These are phyloP conservation scores for Lomographa bimaculata DNA, from an alignment of 2,888 invertebrate species.

Conservation along the genomic window DNA sequence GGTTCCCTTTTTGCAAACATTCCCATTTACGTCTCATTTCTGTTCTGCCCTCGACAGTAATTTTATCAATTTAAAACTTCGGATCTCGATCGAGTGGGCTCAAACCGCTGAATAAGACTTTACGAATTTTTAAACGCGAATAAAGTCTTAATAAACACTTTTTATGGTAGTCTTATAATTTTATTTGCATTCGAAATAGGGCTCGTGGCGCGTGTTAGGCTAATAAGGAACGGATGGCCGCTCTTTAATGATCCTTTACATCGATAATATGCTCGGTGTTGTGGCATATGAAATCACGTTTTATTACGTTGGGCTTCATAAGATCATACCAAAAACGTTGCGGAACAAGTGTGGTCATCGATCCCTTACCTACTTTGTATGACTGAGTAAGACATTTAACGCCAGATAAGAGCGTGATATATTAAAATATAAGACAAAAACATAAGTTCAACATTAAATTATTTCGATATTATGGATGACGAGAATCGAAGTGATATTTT, in stretches of 20 bases:
- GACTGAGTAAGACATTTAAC: slow-evolving; percentile 26
- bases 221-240: slow-evolving; percentile 75
- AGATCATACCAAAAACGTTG: slow-evolving; percentile 52
- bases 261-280: slow-evolving; percentile 61
- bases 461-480: slow-evolving; percentile 12
- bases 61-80: slow-evolving; percentile 75
- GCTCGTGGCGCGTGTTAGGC: slow-evolving; percentile 70
- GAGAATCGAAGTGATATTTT: slow-evolving; percentile 18
- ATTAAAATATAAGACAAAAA: slow-evolving; percentile 12
- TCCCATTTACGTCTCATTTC: slow-evolving; percentile 76
- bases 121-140: slow-evolving; percentile 76
- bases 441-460: too few species aligned
- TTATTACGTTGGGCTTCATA: slow-evolving; percentile 57
- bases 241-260: slow-evolving; percentile 65
- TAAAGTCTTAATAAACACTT: slow-evolving; percentile 79
- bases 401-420: slow-evolving; percentile 26
- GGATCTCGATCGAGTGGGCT: slow-evolving; percentile 61
- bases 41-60: slow-evolving; percentile 59
- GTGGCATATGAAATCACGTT: slow-evolving; percentile 63
- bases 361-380: slow-evolving; percentile 34
- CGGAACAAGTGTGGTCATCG: slow-evolving; percentile 45
- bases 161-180: slow-evolving; percentile 76
- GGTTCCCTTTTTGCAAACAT: slow-evolving; percentile 63
- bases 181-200: slow-evolving; percentile 77
- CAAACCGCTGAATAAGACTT: slow-evolving; percentile 71